Evolutionary conservation across 2,797 vertebrate species (phyloP), one percentile per base, ranked within the genome.

Genomic region (Florisuga fusca): DNA sequence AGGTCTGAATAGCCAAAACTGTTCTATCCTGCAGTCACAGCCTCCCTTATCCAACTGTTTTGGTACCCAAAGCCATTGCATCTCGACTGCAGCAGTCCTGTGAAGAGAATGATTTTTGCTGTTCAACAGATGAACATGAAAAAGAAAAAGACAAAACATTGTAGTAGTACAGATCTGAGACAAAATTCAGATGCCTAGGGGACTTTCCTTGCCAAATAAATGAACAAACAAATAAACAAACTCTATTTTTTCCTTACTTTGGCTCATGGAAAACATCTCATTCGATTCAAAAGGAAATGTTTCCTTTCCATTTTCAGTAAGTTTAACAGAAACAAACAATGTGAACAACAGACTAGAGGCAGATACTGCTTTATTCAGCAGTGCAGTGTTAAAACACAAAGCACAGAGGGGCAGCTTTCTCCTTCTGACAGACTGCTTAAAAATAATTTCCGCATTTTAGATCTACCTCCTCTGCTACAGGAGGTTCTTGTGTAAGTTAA

Each of bases 191-290:
- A 93, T 64, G 81, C 86, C 51, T 74, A 20, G n/a, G 61, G 75
- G 86, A 90, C 48, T 80, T 94, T 36, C 50, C 38, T 90, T 95
- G 94, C 90, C 95, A 96, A 94, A 89, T 93, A 83, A 77, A 33
- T 61, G 84, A 90, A 84, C 62, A 93, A 55, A 94, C 90, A 96
- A 96, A 94, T 69, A 96, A 93, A 93, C 78, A 87, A 89, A 87
- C 53, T 45, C 41, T 41, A 21, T 88, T 27, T 27, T 4, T 15
- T 4, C 61, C 41, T 64, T 83, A 73, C 76, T 95, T 93, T 95
- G 88, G 84, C 77, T 95, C 63, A 53, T 57, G 85, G 81, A 67
- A 84, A 94, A 62, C 63, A 53, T 79, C 63, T 71, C 63, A 46
- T 74, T 84, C 83, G 84, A 79, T 91, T 95, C 74, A 82, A 94